Evolutionary conservation across 2,113 vertebrate genomes (phyloP).

Genomic region (Psittacus erithacus): DNA sequence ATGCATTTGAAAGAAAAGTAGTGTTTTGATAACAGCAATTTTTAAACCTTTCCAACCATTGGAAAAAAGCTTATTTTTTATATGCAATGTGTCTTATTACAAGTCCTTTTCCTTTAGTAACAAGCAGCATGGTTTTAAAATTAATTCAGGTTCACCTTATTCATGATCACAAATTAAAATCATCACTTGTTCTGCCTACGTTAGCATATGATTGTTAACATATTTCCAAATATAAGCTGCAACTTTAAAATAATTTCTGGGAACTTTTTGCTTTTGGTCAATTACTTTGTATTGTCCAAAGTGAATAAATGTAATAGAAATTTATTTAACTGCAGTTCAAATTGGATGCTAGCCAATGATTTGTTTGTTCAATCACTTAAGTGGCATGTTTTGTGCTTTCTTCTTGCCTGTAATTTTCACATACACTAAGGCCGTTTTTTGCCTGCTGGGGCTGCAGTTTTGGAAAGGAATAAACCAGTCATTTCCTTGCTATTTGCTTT

Average conservation of each 20-base stretch:
- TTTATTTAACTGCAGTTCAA: neutral
- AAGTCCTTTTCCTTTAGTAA: neutral
- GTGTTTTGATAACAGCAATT: neutral
- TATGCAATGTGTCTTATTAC: neutral
- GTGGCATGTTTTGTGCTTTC: neutral
- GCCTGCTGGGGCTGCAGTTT: neutral
- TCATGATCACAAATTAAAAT: neutral
- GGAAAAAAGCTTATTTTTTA: neutral
- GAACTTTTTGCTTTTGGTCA: neutral
- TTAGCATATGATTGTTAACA: neutral
- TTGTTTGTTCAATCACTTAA: neutral
- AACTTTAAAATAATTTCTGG: neutral
- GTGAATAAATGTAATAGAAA: neutral
- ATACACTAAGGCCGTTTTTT: neutral
- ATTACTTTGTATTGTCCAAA: neutral
- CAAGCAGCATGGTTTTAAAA: neutral
- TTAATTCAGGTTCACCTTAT: neutral
- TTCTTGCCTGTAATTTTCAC: neutral
- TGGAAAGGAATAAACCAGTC: neutral
- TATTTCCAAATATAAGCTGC: neutral
- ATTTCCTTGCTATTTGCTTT: neutral
- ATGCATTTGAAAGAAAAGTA: neutral
- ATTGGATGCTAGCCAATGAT: neutral
- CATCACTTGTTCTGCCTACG: neutral
- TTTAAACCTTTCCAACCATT: neutral